These are phyloP conservation scores for Phyllostomus hastatus DNA, from an alignment of 2,113 vertebrate species.

Conservation along the genomic window DNA sequence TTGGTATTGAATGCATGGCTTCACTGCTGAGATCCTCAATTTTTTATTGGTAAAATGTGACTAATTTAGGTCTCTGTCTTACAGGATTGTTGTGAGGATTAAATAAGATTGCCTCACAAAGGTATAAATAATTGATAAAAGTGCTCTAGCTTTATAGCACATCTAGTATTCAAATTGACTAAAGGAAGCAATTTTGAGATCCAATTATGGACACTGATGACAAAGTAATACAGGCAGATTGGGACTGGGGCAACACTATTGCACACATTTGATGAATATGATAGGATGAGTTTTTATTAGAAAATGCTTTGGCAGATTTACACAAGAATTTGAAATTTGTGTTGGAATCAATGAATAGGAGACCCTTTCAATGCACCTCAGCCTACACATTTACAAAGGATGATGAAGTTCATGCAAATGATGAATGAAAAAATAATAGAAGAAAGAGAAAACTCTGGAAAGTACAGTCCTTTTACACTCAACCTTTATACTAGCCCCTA, in stretches of 20 bases:
- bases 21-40: not conserved
- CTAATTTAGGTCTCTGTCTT: not conserved
- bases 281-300: not conserved
- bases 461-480: not conserved
- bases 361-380: not conserved
- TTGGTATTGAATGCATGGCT: not conserved
- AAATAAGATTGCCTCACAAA: not conserved
- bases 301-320: not conserved
- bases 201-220: not conserved
- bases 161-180: not conserved
- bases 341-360: not conserved
- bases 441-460: not conserved
- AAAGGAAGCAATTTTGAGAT: not conserved
- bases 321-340: not conserved
- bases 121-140: not conserved
- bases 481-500: not conserved
- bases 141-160: not conserved
- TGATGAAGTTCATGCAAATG: not conserved
- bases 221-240: not conserved
- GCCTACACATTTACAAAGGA: not conserved
- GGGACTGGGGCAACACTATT: not conserved
- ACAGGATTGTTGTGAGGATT: not conserved
- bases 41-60: not conserved
- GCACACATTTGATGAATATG: not conserved
- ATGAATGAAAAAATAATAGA: not conserved